A percentile compares a stretch with the other conserved stretches of the same genome.
phyloP scores from a whole-genome alignment of 2,888 invertebrate genomes.

The Dromius quadrimaculatus region DNA sequence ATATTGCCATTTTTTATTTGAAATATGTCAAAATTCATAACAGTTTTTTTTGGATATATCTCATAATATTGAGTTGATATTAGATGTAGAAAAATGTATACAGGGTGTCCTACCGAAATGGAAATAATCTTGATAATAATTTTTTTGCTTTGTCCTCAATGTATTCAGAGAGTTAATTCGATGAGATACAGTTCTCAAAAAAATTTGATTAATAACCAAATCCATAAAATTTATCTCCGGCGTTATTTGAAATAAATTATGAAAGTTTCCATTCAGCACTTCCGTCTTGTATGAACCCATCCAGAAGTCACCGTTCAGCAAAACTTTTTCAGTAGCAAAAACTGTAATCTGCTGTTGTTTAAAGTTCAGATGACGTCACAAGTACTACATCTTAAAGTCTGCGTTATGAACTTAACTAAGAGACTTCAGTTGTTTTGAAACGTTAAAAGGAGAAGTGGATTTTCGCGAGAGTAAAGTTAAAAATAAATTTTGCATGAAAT shows the following conservation, averaged over 20 bases:
- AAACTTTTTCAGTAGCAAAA: conserved; percentile 33
- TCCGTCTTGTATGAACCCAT: conserved; percentile 10
- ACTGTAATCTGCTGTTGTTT: conserved; percentile 38
- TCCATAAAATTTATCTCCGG: no score
- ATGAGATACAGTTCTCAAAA: no score
- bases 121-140: no score
- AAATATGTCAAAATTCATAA: conserved; percentile 19
- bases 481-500: no score
- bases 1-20: conserved; percentile 20
- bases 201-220: no score
- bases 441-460: background rate
- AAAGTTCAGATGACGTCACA: conserved; percentile 42
- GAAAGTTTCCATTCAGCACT: background rate
- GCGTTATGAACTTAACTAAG: background rate
- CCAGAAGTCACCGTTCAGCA: conserved; percentile 10
- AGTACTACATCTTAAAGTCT: conserved; percentile 1
- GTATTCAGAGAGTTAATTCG: no score
- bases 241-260: no score
- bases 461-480: no score
- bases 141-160: no score
- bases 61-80: no score
- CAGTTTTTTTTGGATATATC: conserved; percentile 10
- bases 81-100: no score
- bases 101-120: no score
- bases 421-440: background rate